A percentile compares a stretch with the other conserved stretches of the same genome.
phyloP scores from a whole-genome alignment of 2,797 vertebrate genomes.

The Platalea minor region DNA sequence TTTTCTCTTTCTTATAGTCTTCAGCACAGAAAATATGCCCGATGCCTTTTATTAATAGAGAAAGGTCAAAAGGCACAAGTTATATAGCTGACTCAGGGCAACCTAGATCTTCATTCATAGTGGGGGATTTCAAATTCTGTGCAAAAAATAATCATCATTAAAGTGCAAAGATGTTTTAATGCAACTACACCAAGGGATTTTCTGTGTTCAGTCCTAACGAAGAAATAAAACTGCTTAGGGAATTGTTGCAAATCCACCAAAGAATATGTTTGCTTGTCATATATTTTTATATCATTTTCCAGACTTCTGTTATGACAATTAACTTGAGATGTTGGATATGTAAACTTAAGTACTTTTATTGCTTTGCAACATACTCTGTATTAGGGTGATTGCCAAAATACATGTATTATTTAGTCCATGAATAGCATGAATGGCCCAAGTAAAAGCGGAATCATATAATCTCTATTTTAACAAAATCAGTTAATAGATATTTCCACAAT shows the following conservation, averaged over 20 bases:
- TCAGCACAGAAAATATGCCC: conserved; percentile 6
- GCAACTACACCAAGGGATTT: neutral
- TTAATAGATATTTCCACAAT: neutral
- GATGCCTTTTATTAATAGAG: neutral
- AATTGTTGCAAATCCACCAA: neutral
- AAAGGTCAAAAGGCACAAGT: neutral
- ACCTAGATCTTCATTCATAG: neutral
- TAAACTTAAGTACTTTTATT: neutral
- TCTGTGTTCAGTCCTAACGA: neutral
- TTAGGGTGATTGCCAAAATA: neutral
- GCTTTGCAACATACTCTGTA: neutral
- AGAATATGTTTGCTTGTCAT: neutral
- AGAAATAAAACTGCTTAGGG: neutral
- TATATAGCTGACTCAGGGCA: neutral
- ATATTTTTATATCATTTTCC: neutral
- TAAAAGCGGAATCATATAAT: neutral
- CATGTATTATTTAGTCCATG: neutral
- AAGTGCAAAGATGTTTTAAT: neutral
- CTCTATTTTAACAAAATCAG: neutral
- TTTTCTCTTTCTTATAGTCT: conserved; percentile 17
- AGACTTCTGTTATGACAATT: neutral
- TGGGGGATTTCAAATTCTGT: neutral
- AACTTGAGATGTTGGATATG: neutral
- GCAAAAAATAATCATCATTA: neutral
- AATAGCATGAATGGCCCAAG: neutral